Percentiles rank a stretch among this genome's conserved stretches.
phyloP scores from a whole-genome alignment of 2,113 vertebrate genomes.

The Regulus satrapa region DNA sequence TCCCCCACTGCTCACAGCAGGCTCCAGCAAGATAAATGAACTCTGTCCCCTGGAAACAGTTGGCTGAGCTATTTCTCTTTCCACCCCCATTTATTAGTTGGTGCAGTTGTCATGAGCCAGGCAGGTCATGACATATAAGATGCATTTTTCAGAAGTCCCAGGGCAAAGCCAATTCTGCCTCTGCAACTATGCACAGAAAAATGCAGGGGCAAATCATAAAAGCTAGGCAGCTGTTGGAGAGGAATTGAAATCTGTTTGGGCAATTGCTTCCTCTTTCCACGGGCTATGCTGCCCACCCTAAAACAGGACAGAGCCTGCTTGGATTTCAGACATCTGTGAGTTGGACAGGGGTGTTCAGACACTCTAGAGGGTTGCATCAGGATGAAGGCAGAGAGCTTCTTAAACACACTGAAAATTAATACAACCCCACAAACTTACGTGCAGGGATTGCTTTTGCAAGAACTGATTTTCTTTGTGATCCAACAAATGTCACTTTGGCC shows the following conservation, averaged over 20 bases:
- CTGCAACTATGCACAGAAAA: conserved; percentile 24
- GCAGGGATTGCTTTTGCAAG: background rate
- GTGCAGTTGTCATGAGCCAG: conserved; percentile 41
- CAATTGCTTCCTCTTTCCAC: background rate
- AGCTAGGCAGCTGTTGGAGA: conserved; percentile 1
- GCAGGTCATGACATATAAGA: conserved; percentile 56
- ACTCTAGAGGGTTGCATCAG: background rate
- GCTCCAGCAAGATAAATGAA: conserved; percentile 30
- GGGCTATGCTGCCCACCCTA: background rate
- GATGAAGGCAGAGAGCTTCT: background rate
- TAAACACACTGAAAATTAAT: background rate
- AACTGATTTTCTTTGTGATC: background rate
- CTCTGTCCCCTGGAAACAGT: conserved; percentile 39
- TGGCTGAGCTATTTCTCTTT: conserved; percentile 64
- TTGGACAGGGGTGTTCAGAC: background rate
- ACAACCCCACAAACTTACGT: background rate
- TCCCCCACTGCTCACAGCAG: background rate
- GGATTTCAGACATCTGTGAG: background rate
- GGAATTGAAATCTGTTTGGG: background rate
- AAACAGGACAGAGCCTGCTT: background rate
- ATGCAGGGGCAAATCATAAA: conserved; percentile 7
- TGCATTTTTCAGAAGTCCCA: conserved; percentile 47
- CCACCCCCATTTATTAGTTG: conserved; percentile 31
- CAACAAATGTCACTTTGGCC: background rate
- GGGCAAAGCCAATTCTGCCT: conserved; percentile 31